Conservation (phyloP, 2,797 vertebrate species). For the Sebastiscus tertius region DNA sequence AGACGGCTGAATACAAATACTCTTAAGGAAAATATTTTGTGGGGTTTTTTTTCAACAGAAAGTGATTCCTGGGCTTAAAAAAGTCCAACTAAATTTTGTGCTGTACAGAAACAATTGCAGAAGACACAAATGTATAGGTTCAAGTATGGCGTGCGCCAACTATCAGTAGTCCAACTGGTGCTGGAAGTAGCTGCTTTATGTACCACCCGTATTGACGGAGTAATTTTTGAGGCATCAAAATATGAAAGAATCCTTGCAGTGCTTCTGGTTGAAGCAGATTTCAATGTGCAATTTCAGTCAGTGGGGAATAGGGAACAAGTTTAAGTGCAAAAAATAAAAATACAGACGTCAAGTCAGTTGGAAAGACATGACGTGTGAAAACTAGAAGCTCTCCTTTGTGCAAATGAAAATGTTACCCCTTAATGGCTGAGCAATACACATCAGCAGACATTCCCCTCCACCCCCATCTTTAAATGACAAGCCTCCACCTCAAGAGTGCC, state of each 20-base stretch:
- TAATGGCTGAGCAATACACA: neutral
- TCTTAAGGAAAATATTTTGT: neutral
- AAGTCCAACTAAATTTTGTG: slow-evolving; percentile 1
- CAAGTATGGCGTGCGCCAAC: neutral
- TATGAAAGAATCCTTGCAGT: slow-evolving; percentile 11
- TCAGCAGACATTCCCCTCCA: neutral
- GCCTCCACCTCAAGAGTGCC: neutral
- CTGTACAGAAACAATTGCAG: neutral
- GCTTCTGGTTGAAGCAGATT: slow-evolving; percentile 5
- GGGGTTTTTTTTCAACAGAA: neutral
- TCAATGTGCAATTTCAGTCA: slow-evolving; percentile 2
- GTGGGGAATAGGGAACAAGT: neutral
- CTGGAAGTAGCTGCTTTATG: neutral
- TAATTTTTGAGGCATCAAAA: neutral
- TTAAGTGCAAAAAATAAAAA: slow-evolving; percentile 6
- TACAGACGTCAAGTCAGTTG: neutral
- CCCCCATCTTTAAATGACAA: slow-evolving; percentile 12
- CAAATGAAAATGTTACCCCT: slow-evolving; percentile 10
- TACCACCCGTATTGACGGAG: neutral
- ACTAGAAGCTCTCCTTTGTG: neutral
- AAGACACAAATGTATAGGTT: neutral
- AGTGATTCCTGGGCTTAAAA: neutral
- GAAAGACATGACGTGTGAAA: neutral
- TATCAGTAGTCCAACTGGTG: neutral
- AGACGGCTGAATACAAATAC: slow-evolving; percentile 28